Evolutionary conservation across 2,888 invertebrate genomes (phyloP).

Genomic region (Sisyra nigra): DNA sequence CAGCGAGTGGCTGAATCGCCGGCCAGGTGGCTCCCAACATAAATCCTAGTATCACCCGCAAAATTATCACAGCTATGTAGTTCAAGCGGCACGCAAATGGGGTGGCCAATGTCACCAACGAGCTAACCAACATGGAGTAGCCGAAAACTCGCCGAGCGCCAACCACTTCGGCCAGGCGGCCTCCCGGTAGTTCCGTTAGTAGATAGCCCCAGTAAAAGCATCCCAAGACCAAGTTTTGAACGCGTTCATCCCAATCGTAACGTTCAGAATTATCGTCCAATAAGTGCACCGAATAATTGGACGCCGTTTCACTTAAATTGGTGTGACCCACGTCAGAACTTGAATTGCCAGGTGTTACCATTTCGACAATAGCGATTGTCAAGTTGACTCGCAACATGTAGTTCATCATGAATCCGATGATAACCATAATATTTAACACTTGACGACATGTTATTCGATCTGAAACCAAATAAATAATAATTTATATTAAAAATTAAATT

Average conservation of each 20-base stretch:
- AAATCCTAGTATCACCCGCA: conserved; percentile 42
- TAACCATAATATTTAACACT: conserved; percentile 69
- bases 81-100: conserved; percentile 56
- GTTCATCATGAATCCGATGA: conserved; percentile 78
- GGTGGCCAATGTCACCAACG: conserved; percentile 63
- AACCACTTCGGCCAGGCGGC: conserved; percentile 65
- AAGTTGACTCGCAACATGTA: conserved; percentile 77
- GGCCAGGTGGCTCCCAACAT: conserved; percentile 77
- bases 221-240: conserved; percentile 66
- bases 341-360: conserved; percentile 35
- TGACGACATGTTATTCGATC: conserved; percentile 62
- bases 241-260: conserved; percentile 63
- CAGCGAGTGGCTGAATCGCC: conserved; percentile 82
- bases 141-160: conserved; percentile 76
- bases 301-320: conserved; percentile 3
- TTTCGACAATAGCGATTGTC: conserved; percentile 73
- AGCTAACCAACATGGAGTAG: conserved; percentile 69
- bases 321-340: conserved; percentile 19
- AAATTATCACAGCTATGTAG: conserved; percentile 49
- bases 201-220: conserved; percentile 90
- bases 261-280: conserved; percentile 22
- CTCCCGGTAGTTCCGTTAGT: conserved; percentile 77
- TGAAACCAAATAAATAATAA: conserved; percentile 29
- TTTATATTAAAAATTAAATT: no score
- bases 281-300: not conserved